Evolutionary conservation across 2,888 invertebrate species (phyloP).

Genomic region (Orthonevra nobilis): DNA sequence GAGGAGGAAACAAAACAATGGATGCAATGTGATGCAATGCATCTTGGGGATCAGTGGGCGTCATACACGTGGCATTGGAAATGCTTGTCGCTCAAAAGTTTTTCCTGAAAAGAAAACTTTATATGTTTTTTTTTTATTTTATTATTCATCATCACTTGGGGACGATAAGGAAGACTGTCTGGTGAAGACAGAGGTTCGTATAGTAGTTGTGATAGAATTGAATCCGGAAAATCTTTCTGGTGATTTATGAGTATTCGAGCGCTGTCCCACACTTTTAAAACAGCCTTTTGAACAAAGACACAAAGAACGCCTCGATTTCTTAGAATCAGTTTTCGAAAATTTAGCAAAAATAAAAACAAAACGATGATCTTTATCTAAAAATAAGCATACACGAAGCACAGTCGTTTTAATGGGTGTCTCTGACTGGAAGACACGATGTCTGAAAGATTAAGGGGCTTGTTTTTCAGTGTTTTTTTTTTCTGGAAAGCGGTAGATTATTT

Average conservation of each 20-base stretch:
- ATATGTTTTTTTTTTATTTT: too few relatives aligned
- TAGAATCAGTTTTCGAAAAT: conserved; percentile 14
- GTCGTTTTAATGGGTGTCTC: conserved; percentile 35
- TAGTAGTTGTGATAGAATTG: conserved; percentile 15
- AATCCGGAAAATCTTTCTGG: background rate
- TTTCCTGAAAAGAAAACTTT: too few relatives aligned
- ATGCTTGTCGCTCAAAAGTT: too few relatives aligned
- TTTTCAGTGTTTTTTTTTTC: too few relatives aligned
- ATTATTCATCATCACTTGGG: too few relatives aligned
- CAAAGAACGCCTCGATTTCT: conserved; percentile 16
- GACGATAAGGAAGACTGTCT: conserved; percentile 6
- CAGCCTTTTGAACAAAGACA: conserved; percentile 27
- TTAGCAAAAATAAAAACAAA: background rate
- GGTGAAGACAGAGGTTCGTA: background rate
- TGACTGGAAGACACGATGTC: conserved; percentile 52
- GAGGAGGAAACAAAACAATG: background rate
- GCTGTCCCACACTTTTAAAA: background rate
- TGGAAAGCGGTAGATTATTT: too few relatives aligned
- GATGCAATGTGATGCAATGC: background rate
- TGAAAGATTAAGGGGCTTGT: conserved; percentile 34
- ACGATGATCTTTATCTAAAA: conserved; percentile 38
- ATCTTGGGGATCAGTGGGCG: too few relatives aligned
- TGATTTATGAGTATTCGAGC: conserved; percentile 17
- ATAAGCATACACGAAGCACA: conserved; percentile 1
- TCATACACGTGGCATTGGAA: conserved; percentile 1